These are phyloP conservation scores for Saccostrea glomerata DNA, from an alignment of 1,140 invertebrate genomes.

Conservation along the genomic window DNA sequence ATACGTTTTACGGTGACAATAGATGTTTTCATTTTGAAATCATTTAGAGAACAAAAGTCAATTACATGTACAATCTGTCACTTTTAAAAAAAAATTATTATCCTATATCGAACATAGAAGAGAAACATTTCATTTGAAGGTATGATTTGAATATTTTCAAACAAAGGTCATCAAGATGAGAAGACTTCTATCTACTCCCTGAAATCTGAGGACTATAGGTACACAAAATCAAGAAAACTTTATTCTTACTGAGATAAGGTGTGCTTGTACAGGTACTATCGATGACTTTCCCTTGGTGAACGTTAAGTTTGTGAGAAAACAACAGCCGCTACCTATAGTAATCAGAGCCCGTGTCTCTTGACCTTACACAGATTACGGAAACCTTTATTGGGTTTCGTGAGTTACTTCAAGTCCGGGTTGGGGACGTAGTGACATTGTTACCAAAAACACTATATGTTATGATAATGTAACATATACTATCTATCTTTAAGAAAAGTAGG, in stretches of 20 bases:
- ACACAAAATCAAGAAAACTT: not conserved
- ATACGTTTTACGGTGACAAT: no score
- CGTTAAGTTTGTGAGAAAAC: not conserved
- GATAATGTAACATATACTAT: no score
- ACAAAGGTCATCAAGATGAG: no score
- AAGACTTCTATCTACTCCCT: no score
- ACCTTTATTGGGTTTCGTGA: slow-evolving; percentile 5
- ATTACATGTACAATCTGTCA: not conserved
- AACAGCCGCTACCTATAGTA: not conserved
- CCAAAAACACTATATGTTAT: not conserved
- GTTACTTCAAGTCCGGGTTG: not conserved
- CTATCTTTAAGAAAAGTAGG: no score
- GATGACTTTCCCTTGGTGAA: not conserved
- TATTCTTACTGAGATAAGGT: not conserved
- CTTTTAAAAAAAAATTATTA: no score
- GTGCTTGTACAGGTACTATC: not conserved
- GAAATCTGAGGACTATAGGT: not conserved
- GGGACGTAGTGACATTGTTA: not conserved
- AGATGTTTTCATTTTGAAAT: no score
- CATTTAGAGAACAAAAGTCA: not conserved
- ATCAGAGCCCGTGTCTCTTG: slow-evolving; percentile 16
- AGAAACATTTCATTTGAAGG: no score
- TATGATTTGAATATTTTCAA: no score
- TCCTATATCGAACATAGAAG: no score
- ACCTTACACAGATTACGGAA: slow-evolving; percentile 18